These are phyloP conservation scores for Eriocheir sinensis DNA, from an alignment of 1,140 invertebrate species.

Conservation along the genomic window DNA sequence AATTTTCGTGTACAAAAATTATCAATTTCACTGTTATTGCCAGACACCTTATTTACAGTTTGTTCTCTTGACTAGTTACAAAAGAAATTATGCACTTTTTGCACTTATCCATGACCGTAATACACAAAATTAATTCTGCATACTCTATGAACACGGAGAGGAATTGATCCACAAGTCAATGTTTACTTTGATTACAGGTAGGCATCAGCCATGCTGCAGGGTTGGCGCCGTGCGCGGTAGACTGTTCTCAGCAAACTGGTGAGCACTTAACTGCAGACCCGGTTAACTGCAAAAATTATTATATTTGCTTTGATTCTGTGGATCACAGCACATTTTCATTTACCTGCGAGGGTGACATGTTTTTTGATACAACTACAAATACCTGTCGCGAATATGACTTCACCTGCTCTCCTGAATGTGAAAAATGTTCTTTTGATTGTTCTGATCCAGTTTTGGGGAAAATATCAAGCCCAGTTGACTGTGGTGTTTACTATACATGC, in stretches of 20 bases:
- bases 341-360: background rate
- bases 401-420: background rate
- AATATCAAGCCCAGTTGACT: background rate
- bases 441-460: background rate
- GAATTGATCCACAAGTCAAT: background rate
- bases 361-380: background rate
- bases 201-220: background rate
- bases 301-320: background rate
- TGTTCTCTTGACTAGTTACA: background rate
- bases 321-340: background rate
- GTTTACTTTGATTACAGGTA: background rate
- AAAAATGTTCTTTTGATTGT: background rate
- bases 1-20: background rate
- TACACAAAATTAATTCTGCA: background rate
- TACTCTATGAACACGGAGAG: background rate
- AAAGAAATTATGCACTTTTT: background rate
- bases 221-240: background rate
- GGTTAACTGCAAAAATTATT: background rate
- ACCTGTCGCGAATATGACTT: background rate
- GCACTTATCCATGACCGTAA: background rate
- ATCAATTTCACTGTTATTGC: background rate
- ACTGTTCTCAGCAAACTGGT: background rate
- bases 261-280: background rate
- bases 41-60: background rate
- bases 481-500: background rate